Conservation (phyloP, 2,113 vertebrate species). For the Cochlearius cochlearius region DNA sequence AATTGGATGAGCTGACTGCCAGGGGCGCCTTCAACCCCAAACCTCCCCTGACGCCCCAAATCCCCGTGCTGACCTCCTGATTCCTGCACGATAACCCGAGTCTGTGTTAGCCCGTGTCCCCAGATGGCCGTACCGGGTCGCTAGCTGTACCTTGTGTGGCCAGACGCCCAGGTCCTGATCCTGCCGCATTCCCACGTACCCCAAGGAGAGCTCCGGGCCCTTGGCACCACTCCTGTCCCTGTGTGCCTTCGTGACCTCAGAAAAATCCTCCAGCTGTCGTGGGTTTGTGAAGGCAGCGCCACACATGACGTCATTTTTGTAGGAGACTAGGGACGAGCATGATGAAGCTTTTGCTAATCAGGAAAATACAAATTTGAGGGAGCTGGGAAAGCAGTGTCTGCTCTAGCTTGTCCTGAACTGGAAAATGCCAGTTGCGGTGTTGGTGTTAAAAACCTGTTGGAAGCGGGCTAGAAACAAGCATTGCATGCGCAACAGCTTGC, state of each 20-base stretch:
- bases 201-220: background rate
- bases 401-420: background rate
- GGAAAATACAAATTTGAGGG: background rate
- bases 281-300: rapidly evolving
- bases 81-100: background rate
- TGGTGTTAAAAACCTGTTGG: background rate
- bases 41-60: too few species aligned
- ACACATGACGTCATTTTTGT: rapidly evolving
- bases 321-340: rapidly evolving
- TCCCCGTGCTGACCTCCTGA: rapidly evolving
- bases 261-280: background rate
- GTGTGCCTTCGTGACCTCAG: background rate
- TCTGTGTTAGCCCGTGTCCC: background rate
- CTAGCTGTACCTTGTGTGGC: background rate
- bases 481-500: background rate
- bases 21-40: background rate
- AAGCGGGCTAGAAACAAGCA: background rate
- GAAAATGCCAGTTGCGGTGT: background rate
- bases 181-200: rapidly evolving
- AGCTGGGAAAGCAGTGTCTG: background rate
- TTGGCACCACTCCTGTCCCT: background rate
- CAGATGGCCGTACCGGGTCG: too few species aligned
- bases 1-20: background rate
- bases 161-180: rapidly evolving
- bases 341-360: background rate